Evolutionary conservation across 1,140 invertebrate genomes (phyloP).

Genomic region (Penaeus indicus): DNA sequence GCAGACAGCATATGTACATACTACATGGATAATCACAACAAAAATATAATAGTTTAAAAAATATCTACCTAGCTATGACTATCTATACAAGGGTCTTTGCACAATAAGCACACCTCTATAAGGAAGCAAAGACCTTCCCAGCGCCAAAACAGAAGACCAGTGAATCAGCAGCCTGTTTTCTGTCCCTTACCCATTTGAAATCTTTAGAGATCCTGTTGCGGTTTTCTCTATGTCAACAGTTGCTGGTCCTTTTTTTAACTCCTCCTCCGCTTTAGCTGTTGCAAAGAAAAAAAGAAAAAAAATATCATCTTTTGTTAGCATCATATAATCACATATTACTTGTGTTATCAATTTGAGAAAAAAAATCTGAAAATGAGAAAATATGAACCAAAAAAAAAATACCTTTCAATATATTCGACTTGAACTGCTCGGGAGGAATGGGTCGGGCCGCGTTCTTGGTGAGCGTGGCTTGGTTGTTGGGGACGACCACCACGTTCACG

Average conservation of each 20-base stretch:
- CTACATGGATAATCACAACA: too few relatives aligned
- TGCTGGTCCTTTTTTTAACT: conserved; percentile 48
- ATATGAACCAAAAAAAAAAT: conserved; percentile 66
- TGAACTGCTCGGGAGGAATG: conserved; percentile 88
- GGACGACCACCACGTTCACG: conserved; percentile 68
- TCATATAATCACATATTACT: too few relatives aligned
- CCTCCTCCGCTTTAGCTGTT: conserved; percentile 52
- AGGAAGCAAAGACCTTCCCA: too few relatives aligned
- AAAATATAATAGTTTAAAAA: too few relatives aligned
- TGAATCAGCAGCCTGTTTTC: background rate
- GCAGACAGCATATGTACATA: too few relatives aligned
- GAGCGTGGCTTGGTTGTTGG: conserved; percentile 73
- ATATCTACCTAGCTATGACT: too few relatives aligned
- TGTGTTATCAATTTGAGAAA: background rate
- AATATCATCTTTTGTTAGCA: too few relatives aligned
- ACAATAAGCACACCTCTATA: too few relatives aligned
- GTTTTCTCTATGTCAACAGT: conserved; percentile 39
- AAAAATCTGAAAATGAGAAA: background rate
- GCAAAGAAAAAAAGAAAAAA: background rate
- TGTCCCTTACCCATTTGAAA: conserved; percentile 46
- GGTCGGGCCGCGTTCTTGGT: conserved; percentile 74
- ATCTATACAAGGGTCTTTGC: too few relatives aligned
- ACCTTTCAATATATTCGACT: conserved; percentile 95
- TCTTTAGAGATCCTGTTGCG: conserved; percentile 14
- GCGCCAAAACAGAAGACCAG: background rate